Conservation (phyloP, 2,888 invertebrate genomes). For the Drosophila kuntzei region DNA sequence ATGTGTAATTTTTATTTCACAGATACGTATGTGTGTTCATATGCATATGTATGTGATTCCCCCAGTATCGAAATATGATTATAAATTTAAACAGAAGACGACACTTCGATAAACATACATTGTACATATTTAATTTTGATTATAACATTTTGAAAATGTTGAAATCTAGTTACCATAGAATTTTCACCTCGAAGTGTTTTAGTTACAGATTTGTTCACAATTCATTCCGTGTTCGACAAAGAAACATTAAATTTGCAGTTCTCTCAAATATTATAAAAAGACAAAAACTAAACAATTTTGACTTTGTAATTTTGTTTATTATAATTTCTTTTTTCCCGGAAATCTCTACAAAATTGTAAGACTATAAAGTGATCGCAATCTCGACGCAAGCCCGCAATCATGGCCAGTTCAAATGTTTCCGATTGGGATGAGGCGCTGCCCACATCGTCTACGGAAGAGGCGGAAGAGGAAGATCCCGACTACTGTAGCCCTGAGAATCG, state of each 20-base stretch:
- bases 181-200: slow-evolving; percentile 1
- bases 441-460: slow-evolving; percentile 49
- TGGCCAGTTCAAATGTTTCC: slow-evolving; percentile 68
- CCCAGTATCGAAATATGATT: neutral
- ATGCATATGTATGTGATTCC: slow-evolving; percentile 11
- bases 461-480: slow-evolving; percentile 63
- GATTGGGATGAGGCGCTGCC: slow-evolving; percentile 78
- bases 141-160: neutral
- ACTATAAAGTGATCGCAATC: slow-evolving; percentile 1
- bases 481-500: slow-evolving; percentile 57
- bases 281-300: slow-evolving; percentile 10
- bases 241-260: slow-evolving; percentile 52
- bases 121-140: neutral
- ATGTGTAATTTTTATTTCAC: neutral
- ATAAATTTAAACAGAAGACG: slow-evolving; percentile 8
- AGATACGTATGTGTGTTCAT: neutral
- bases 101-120: neutral
- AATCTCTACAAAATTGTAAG: slow-evolving; percentile 15
- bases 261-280: slow-evolving; percentile 12
- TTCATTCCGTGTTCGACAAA: slow-evolving; percentile 30
- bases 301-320: slow-evolving; percentile 1
- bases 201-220: slow-evolving; percentile 6
- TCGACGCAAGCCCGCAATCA: slow-evolving; percentile 9
- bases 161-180: slow-evolving; percentile 24
- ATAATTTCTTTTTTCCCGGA: slow-evolving; percentile 2